phyloP scores from a whole-genome alignment of 35 echinoderm and acorn worm species.

The Nesometra sesokonis region DNA sequence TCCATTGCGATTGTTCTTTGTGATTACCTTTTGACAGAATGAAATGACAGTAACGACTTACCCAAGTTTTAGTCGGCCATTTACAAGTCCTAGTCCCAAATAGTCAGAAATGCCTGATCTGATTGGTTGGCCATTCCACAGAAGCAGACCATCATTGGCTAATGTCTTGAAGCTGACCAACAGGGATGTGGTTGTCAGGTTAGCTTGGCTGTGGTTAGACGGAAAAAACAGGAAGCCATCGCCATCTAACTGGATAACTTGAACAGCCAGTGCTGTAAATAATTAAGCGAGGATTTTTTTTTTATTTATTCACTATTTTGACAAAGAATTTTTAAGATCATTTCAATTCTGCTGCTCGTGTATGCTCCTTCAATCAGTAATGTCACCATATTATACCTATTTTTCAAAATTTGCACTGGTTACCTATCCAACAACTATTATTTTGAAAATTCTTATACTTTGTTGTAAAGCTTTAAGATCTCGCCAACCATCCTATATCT shows the following conservation, averaged over 20 bases:
- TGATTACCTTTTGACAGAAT: background rate
- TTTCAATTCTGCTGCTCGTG: background rate
- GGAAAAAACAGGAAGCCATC: slow-evolving; percentile 29
- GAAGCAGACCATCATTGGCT: slow-evolving; percentile 37
- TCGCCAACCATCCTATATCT: too few relatives aligned
- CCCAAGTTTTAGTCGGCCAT: slow-evolving; percentile 59
- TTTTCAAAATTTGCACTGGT: too few relatives aligned
- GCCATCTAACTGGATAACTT: slow-evolving; percentile 13
- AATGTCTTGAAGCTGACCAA: slow-evolving; percentile 44
- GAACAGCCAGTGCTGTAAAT: slow-evolving; percentile 27
- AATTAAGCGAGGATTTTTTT: too few relatives aligned
- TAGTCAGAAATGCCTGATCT: slow-evolving; percentile 38
- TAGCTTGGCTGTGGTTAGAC: slow-evolving; percentile 17
- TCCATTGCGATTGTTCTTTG: too few relatives aligned
- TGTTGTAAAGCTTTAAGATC: too few relatives aligned
- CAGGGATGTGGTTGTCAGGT: slow-evolving; percentile 29
- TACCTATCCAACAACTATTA: too few relatives aligned
- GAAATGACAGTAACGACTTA: background rate
- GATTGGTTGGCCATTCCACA: slow-evolving; percentile 61
- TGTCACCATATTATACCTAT: too few relatives aligned
- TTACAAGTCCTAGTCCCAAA: slow-evolving; percentile 46
- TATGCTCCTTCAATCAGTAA: too few relatives aligned
- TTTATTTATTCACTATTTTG: background rate
- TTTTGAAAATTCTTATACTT: too few relatives aligned
- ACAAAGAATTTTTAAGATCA: background rate